These are phyloP conservation scores for Sebastiscus albofasciatus DNA, from an alignment of 2,797 vertebrate species.

Conservation along the genomic window DNA sequence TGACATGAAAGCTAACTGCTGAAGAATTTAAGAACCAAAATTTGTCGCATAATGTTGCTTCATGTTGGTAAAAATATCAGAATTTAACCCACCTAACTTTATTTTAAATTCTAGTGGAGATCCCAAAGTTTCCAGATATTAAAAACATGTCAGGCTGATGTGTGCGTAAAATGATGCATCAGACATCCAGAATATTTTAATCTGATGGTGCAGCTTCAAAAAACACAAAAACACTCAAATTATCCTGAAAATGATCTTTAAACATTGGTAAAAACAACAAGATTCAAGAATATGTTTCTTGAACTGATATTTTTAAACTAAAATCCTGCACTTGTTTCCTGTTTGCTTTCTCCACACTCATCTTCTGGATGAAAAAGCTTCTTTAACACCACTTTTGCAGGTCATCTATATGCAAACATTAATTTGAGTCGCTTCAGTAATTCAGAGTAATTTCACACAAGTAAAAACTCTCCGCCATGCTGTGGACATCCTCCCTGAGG, in stretches of 20 bases:
- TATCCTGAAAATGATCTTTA: neutral
- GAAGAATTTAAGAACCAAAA: neutral
- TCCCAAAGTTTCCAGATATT: neutral
- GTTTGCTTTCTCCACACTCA: neutral
- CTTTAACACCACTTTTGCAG: neutral
- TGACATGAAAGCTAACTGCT: neutral
- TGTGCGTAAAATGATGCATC: too few relatives aligned
- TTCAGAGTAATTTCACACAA: conserved; percentile 17
- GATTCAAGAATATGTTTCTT: neutral
- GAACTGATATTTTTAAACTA: neutral
- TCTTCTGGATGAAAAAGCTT: neutral
- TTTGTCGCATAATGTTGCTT: neutral
- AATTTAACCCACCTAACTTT: neutral
- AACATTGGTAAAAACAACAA: neutral
- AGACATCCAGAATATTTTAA: too few relatives aligned
- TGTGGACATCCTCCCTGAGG: conserved; percentile 27
- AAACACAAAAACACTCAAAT: neutral
- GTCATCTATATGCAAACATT: conserved; percentile 31
- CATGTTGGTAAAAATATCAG: neutral
- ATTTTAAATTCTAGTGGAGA: neutral
- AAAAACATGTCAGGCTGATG: neutral
- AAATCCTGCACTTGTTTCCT: neutral
- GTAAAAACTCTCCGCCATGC: neutral
- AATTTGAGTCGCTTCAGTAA: conserved; percentile 28
- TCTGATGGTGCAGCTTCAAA: neutral